phyloP scores from a whole-genome alignment of 2,888 invertebrate genomes.

The Vanessa cardui region DNA sequence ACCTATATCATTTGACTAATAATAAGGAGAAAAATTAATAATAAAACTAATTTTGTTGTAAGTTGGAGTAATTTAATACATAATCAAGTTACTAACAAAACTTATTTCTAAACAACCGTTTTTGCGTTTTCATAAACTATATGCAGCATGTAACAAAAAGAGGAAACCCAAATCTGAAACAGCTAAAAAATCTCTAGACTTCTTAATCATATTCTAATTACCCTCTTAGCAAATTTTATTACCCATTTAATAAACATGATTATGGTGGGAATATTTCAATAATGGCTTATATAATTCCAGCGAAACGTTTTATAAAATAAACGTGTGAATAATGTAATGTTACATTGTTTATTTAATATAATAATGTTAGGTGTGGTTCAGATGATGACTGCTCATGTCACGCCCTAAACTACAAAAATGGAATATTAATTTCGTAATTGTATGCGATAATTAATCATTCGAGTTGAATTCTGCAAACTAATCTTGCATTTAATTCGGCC shows the following conservation, averaged over 20 bases:
- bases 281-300: slow-evolving; percentile 16
- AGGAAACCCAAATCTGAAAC: background rate
- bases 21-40: no score
- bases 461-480: slow-evolving; percentile 38
- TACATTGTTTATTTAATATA: slow-evolving; percentile 45
- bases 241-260: slow-evolving; percentile 26
- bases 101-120: no score
- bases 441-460: slow-evolving; percentile 57
- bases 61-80: no score
- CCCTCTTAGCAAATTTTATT: slow-evolving; percentile 16
- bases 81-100: no score
- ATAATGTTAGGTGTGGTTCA: slow-evolving; percentile 40
- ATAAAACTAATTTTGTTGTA: no score
- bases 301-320: slow-evolving; percentile 36
- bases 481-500: slow-evolving; percentile 16
- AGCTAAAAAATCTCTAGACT: background rate
- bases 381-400: slow-evolving; percentile 46
- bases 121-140: background rate
- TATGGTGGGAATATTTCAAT: slow-evolving; percentile 13
- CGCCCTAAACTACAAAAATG: slow-evolving; percentile 51
- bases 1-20: no score
- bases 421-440: slow-evolving; percentile 56
- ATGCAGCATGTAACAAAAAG: background rate
- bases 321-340: slow-evolving; percentile 41
- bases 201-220: slow-evolving; percentile 23